phyloP scores from a whole-genome alignment of 2,888 invertebrate species.

The Sussaba pulchella region DNA sequence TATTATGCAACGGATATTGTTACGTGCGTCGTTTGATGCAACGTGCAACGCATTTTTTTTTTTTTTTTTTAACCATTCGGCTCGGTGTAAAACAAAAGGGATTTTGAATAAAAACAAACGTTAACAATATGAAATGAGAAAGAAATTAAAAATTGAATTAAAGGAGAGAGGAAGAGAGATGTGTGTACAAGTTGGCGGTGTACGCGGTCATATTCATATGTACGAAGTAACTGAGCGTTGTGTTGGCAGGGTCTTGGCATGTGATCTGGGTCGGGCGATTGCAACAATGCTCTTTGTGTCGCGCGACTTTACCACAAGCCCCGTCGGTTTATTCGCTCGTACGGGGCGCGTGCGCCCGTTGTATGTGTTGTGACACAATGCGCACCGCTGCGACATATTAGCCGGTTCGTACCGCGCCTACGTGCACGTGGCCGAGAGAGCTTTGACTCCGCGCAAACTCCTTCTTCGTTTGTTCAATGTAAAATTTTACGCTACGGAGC shows the following conservation, averaged over 20 bases:
- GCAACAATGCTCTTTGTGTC: constrained; percentile 80
- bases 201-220: not conserved
- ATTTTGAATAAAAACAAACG: too few species aligned
- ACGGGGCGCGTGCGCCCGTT: not conserved
- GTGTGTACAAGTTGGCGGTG: too few species aligned
- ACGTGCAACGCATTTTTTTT: not conserved
- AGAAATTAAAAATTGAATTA: too few species aligned
- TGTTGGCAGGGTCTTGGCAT: constrained; percentile 53
- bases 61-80: not conserved
- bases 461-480: not conserved
- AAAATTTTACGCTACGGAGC: not conserved
- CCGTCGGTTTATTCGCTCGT: not conserved
- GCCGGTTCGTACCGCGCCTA: constrained; percentile 50
- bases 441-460: constrained; percentile 4
- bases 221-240: constrained; percentile 5
- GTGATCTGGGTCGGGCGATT: constrained; percentile 78
- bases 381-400: constrained; percentile 47
- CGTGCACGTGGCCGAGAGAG: constrained; percentile 1
- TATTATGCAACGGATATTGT: constrained; percentile 1
- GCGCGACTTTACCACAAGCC: constrained; percentile 47
- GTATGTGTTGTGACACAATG: constrained; percentile 58
- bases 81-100: too few species aligned
- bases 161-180: too few species aligned
- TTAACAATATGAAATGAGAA: too few species aligned
- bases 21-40: not conserved